Conservation (phyloP, 1,140 invertebrate species). For the Solenopsis fugax region DNA sequence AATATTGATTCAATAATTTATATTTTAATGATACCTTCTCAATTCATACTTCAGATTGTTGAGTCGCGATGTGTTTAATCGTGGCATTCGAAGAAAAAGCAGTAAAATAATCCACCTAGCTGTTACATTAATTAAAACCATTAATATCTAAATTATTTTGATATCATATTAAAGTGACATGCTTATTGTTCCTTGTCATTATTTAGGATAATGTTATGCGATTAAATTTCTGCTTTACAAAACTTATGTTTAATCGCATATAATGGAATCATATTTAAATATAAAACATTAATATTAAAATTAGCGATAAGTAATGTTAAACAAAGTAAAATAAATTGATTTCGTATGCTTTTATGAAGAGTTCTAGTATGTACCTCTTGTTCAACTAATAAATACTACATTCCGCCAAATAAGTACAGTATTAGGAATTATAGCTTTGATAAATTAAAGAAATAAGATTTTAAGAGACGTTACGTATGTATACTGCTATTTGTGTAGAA, state of each 20-base stretch:
- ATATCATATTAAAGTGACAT: background rate
- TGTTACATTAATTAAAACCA: background rate
- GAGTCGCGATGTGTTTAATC: background rate
- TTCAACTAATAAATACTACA: slow-evolving; percentile 39
- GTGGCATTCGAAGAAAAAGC: background rate
- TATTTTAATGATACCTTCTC: background rate
- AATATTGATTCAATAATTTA: slow-evolving; percentile 4
- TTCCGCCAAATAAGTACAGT: slow-evolving; percentile 45
- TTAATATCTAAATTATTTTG: background rate
- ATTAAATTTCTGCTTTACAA: background rate
- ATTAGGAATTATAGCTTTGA: background rate
- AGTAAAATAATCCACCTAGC: background rate
- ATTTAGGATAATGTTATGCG: background rate
- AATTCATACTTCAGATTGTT: background rate
- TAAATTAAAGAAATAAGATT: too few species aligned
- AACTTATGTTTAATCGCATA: background rate
- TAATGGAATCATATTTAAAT: slow-evolving; percentile 1
- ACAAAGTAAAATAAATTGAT: background rate
- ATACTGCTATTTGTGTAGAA: background rate
- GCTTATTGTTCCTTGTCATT: background rate
- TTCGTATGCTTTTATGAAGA: slow-evolving; percentile 28
- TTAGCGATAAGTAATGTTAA: background rate
- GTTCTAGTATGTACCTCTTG: slow-evolving; percentile 7
- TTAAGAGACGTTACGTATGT: background rate
- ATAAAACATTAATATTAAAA: slow-evolving; percentile 6